A percentile compares a stretch with the other conserved stretches of the same genome.
Evolutionary conservation across 2,113 vertebrate species (phyloP).

Genomic region (Alaudala cheleensis): DNA sequence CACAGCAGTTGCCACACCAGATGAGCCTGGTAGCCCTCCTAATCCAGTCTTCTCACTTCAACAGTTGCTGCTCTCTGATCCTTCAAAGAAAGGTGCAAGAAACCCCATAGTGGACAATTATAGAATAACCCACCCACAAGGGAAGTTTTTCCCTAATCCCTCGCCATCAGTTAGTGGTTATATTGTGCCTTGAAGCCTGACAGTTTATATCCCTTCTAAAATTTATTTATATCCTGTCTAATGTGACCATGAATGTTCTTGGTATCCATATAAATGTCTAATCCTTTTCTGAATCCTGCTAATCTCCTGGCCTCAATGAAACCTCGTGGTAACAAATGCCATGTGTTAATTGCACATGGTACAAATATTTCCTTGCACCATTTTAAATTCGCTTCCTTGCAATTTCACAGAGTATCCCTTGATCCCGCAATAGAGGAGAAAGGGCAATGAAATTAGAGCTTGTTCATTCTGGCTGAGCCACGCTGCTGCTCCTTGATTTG

Average conservation of each 20-base stretch:
- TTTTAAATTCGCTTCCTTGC: conserved; percentile 34
- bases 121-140: conserved; percentile 32
- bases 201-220: conserved; percentile 48
- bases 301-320: conserved; percentile 52
- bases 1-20: not conserved
- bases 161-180: not conserved
- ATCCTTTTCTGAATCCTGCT: conserved; percentile 61
- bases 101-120: conserved; percentile 30
- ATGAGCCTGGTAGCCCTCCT: not conserved
- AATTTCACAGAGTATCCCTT: not conserved
- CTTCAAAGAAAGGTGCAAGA: conserved; percentile 46
- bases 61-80: not conserved
- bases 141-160: conserved; percentile 43
- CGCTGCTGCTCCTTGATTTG: not conserved
- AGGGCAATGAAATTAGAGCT: not conserved
- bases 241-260: conserved; percentile 49
- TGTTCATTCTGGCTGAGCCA: not conserved
- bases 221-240: conserved; percentile 61
- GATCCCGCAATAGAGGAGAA: not conserved
- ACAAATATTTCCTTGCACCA: conserved; percentile 45
- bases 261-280: conserved; percentile 52
- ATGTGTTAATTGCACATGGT: conserved; percentile 46
- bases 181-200: conserved; percentile 42
- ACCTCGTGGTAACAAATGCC: conserved; percentile 44
- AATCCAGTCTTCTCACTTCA: conserved; percentile 1